Evolutionary conservation across 2,797 vertebrate genomes (phyloP), one percentile per base, ranked within the genome.

Genomic region (Limnodromus scolopaceus): DNA sequence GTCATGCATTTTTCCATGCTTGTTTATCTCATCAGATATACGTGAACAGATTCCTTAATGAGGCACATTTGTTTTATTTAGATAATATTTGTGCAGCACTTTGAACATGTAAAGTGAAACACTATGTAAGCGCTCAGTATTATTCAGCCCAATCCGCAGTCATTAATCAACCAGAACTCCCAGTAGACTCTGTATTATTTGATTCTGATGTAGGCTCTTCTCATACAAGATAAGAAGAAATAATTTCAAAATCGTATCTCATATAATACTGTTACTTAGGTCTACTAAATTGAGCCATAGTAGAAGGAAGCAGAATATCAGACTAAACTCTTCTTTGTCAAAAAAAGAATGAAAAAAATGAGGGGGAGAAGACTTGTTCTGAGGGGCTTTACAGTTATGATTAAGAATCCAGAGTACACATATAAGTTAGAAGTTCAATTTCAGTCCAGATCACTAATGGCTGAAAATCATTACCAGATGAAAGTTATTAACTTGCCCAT

Each of bases 1-100:
- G 65, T 92, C 60, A 77, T 51, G 80, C 49, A 25, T 71, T 92
- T 92, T 92, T 69, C 5, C 5, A 1, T 57, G 55, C 27, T 75
- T 91, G 28, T 91, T 94, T 94, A 45, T 93, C 83, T 93, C 32
- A 2, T 69, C 83, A 61, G 83, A 92, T 49, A 76, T 63, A 86
- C 0, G 5, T 82, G 83, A 81, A 55, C 27, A 74, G 46, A 48
- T 49, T 86, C 30, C 64, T 74, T 90, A 89, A 95, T 88, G 28
- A 94, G 63, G 11, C 36, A 55, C 46, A 53, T 84, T 90, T 86
- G 8, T 88, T 94, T 90, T 84, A 70, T 88, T 93, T 92, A 76
- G 48, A 36, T 34, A 87, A 92, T 43, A 60, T 87, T 89, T 90
- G 9, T 82, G 71, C 36, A 76, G 51, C 1, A 1, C 48, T 89